These are phyloP conservation scores for Acipenser transmontanus DNA, from an alignment of 2,797 vertebrate genomes.

Conservation along the genomic window DNA sequence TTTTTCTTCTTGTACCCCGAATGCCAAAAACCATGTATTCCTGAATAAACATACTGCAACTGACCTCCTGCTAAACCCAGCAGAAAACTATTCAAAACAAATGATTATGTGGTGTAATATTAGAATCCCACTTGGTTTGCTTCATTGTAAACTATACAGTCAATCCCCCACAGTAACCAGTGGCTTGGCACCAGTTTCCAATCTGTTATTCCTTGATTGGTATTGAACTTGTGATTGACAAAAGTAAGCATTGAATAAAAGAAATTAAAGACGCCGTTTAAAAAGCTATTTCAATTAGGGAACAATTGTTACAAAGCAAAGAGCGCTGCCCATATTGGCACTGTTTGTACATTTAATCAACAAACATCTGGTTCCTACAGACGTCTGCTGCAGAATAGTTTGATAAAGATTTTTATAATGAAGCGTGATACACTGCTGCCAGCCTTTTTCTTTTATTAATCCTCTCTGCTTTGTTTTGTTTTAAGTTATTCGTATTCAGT, in stretches of 20 bases:
- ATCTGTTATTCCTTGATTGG: neutral
- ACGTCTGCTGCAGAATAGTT: slow-evolving; percentile 35
- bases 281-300: slow-evolving; percentile 1
- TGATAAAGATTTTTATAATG: no score
- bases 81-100: no score
- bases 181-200: neutral
- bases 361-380: slow-evolving; percentile 57
- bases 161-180: neutral
- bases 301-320: slow-evolving; percentile 10
- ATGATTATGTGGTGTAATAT: no score
- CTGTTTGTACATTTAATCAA: slow-evolving; percentile 40
- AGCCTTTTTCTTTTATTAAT: no score
- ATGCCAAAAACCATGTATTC: no score
- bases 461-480: no score
- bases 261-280: neutral
- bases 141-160: neutral
- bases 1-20: no score
- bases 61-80: no score
- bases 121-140: no score
- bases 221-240: slow-evolving; percentile 1
- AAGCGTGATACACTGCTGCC: no score
- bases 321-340: slow-evolving; percentile 7
- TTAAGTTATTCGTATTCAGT: no score
- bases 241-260: neutral
- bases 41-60: no score